phyloP scores from a whole-genome alignment of 2,888 invertebrate species.

The Sinopyrophorus schimmeli region DNA sequence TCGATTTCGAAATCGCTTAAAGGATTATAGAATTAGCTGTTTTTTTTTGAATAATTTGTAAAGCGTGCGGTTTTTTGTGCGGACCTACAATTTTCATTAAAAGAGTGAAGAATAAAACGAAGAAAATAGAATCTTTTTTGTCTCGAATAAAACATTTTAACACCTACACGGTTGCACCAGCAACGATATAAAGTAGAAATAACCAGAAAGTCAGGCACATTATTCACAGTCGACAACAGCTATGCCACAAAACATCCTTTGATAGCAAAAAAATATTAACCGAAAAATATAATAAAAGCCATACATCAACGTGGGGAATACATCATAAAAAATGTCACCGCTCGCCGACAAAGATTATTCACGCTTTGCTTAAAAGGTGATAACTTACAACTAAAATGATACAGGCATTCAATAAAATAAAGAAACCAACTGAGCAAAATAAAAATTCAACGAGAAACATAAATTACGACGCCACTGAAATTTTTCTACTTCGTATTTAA shows the following conservation, averaged over 20 bases:
- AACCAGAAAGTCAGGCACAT: slow-evolving; percentile 41
- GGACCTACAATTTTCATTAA: too few relatives aligned
- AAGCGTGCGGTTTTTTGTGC: too few relatives aligned
- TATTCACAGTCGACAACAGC: slow-evolving; percentile 42
- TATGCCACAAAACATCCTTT: slow-evolving; percentile 41
- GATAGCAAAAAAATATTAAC: slow-evolving; percentile 34
- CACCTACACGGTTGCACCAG: slow-evolving; percentile 40
- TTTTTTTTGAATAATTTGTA: too few relatives aligned
- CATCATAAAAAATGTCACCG: slow-evolving; percentile 32
- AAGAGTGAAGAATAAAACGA: too few relatives aligned
- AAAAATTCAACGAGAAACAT: slow-evolving; percentile 1
- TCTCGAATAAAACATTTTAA: slow-evolving; percentile 40
- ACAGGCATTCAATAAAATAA: slow-evolving; percentile 19
- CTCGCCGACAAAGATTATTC: slow-evolving; percentile 32
- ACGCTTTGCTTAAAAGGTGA: slow-evolving; percentile 30
- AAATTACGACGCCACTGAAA: too few relatives aligned
- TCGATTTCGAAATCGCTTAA: too few relatives aligned
- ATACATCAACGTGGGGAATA: slow-evolving; percentile 28
- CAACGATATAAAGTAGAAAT: slow-evolving; percentile 41
- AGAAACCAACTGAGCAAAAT: slow-evolving; percentile 13
- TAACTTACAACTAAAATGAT: slow-evolving; percentile 28
- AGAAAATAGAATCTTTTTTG: too few relatives aligned
- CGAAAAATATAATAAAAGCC: slow-evolving; percentile 34
- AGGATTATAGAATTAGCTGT: too few relatives aligned
- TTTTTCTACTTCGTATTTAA: too few relatives aligned